Conservation (phyloP, 2,888 invertebrate species). For the Morpho achilles region DNA sequence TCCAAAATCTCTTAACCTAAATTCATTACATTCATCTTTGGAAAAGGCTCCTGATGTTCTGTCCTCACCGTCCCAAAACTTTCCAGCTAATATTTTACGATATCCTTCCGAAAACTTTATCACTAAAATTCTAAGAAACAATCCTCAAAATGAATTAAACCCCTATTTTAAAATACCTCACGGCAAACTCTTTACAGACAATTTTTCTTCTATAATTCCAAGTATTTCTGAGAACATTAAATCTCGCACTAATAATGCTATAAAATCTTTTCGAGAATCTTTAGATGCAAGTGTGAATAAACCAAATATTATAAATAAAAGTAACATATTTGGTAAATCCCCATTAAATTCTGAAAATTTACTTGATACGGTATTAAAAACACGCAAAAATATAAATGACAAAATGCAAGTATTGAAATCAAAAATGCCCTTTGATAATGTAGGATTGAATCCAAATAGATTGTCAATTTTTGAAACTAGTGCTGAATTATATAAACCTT, state of each 20-base stretch:
- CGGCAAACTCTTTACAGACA: conserved; percentile 9
- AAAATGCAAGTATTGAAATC: conserved; percentile 52
- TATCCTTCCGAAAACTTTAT: no score
- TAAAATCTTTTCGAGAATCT: conserved; percentile 43
- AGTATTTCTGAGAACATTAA: conserved; percentile 38
- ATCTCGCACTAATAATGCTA: conserved; percentile 42
- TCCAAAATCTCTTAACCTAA: conserved; percentile 42
- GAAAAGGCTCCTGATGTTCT: background rate
- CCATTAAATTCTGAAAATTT: conserved; percentile 42
- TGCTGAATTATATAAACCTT: background rate
- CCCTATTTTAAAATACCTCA: background rate
- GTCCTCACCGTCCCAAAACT: background rate
- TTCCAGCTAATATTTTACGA: no score
- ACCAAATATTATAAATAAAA: conserved; percentile 23
- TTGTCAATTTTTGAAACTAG: background rate
- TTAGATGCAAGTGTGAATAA: conserved; percentile 40
- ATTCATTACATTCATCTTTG: conserved; percentile 33
- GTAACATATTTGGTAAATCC: conserved; percentile 29
- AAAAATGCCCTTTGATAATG: conserved; percentile 1
- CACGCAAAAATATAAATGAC: conserved; percentile 50
- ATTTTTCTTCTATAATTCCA: conserved; percentile 13
- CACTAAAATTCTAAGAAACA: background rate
- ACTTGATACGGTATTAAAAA: conserved; percentile 41
- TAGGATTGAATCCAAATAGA: background rate
- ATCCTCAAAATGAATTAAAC: background rate